phyloP scores from a whole-genome alignment of 2,797 vertebrate species.

The Moxostoma hubbsi region DNA sequence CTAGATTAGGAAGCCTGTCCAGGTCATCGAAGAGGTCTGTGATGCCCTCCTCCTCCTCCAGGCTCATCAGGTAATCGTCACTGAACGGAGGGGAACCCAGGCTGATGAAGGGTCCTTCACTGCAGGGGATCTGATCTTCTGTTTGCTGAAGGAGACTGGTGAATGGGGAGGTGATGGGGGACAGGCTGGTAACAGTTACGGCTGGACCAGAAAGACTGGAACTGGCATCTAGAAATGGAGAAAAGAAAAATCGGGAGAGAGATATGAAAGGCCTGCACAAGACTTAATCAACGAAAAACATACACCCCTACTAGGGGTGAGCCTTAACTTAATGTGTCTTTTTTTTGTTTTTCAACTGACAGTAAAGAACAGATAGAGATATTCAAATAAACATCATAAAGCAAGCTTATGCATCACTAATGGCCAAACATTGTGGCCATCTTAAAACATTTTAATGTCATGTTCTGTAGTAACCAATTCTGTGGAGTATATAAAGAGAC shows the following conservation, averaged over 20 bases:
- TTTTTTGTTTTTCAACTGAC: no score
- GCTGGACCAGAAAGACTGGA: constrained; percentile 81
- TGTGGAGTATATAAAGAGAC: no score
- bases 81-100: constrained; percentile 89
- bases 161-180: constrained; percentile 87
- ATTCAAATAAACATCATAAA: no score
- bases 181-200: constrained; percentile 85
- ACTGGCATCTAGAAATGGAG: constrained; percentile 52
- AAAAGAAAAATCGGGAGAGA: neutral
- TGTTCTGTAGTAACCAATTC: no score
- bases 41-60: constrained; percentile 93
- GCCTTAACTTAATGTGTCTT: no score
- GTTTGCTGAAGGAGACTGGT: constrained; percentile 95
- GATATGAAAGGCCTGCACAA: no score
- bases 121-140: constrained; percentile 92
- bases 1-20: constrained; percentile 87
- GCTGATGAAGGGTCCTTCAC: constrained; percentile 87
- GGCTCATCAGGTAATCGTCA: constrained; percentile 91
- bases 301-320: no score
- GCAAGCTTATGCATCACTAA: no score
- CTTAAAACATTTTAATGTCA: no score
- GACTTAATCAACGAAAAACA: no score
- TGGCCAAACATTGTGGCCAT: no score
- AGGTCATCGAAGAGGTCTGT: constrained; percentile 96
- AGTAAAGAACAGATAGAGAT: no score